Evolutionary conservation across 2,888 invertebrate species (phyloP).

Genomic region (Nineta flava): DNA sequence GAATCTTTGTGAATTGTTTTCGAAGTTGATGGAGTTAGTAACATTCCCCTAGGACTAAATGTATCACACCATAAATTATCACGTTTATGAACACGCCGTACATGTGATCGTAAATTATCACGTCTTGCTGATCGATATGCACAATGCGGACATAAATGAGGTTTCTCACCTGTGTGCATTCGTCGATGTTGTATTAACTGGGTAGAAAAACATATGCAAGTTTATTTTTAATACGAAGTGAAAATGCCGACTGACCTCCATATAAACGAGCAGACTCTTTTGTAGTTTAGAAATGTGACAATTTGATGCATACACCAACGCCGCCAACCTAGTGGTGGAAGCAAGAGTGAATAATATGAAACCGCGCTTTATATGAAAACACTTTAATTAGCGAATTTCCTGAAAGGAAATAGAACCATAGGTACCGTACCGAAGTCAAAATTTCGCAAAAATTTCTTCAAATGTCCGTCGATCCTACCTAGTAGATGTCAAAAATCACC

Average conservation of each 20-base stretch:
- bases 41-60: conserved; percentile 34
- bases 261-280: too few species aligned
- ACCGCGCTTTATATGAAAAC: not conserved
- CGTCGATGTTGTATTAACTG: conserved; percentile 36
- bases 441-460: too few species aligned
- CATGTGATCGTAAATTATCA: conserved; percentile 38
- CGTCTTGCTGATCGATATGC: conserved; percentile 36
- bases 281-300: too few species aligned
- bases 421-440: too few species aligned
- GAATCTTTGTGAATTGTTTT: too few species aligned
- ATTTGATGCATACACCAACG: too few species aligned
- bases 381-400: not conserved
- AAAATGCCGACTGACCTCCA: too few species aligned
- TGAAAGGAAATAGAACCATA: too few species aligned
- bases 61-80: conserved; percentile 38
- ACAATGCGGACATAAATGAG: conserved; percentile 38
- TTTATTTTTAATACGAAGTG: not conserved
- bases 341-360: not conserved
- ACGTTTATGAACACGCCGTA: conserved; percentile 36
- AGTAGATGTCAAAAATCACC: too few species aligned
- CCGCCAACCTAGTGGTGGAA: too few species aligned
- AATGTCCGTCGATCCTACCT: too few species aligned
- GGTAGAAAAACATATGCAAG: conserved; percentile 11
- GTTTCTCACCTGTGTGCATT: conserved; percentile 39
- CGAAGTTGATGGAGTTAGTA: conserved; percentile 21